Base-by-base conservation (phyloP, 2,888 invertebrate genomes). In the Steinernema hermaphroditum region DNA sequence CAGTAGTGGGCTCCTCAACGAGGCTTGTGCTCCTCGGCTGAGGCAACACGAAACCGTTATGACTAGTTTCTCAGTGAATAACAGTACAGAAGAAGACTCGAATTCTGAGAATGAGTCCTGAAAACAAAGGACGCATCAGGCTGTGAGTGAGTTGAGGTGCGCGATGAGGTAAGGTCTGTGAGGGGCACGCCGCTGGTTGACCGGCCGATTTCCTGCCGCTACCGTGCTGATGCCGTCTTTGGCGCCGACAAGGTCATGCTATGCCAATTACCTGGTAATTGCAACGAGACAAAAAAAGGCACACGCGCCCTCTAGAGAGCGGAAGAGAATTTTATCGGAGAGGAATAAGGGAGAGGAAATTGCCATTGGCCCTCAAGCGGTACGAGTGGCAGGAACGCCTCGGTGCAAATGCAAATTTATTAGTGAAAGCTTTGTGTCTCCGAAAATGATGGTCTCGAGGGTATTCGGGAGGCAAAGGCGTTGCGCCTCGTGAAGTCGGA, bases 321-420 rank as follows among this genome's bases (percentile, higher is more conserved):
- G 16, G 2, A 6, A 32, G 34, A 34, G 27, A 32, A 29, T 32
- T 32, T 32, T 29, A 62, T 32, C 62, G 62, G 62, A 62, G 62
- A 62, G 27, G 62, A 62, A 62, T 14, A 2, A 27, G n/a, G 34
- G 62, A 62, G 62, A 62, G 62, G 62, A 62, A 62, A 62, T 62
- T 24, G 62, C 16, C 62, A 29, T 29, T 12, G 19, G 27, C 29
- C 62, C 62, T 62, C 32, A 16, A 32, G 32, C 62, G 2, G 32
- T 19, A n/a, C n/a, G 2, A 16, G 29, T 27, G 62, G 27, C 27
- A 62, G 62, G 62, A 62, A 62, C 62, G 62, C 12, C 62, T 62
- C 62, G 62, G 34, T 62, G 62, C 62, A 62, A 62, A 62, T 62
- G 62, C 62, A 62, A 62, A 62, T 62, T 62, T 62, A 62, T 62